Base-by-base conservation (phyloP, 2,797 vertebrate species). In the Etheostoma nigrum region DNA sequence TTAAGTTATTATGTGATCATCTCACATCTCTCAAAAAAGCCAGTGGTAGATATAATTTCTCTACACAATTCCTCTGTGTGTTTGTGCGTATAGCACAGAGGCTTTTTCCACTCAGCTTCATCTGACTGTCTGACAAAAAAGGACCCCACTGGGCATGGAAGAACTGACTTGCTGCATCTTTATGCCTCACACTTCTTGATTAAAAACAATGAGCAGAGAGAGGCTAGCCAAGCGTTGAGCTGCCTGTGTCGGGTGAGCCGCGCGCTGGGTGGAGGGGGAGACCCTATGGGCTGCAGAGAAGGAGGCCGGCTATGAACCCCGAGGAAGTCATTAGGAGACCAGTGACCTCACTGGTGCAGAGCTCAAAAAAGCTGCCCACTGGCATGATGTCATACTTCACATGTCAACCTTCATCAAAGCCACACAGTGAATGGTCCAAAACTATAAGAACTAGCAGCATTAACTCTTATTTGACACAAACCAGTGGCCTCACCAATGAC, bases 121-220 rank as follows among this genome's bases (percentile, higher is more conserved):
- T 90, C 85, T 81, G 82, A 88, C 90, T 90, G 88, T 89, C 87
- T 91, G 90, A 89, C 88, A 93, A 91, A 88, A 40, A 84, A 88
- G 87, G 88, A 88, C 91, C 90, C 94, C 90, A 92, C 80, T 89
- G 92, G 93, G 92, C 94, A 91, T 90, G 93, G 92, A 94, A 88
- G 85, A 89, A 92, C 88, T 92, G 89, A 90, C 93, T 94, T 78
- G 79, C 86, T 89, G 89, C 87, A 79, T 92, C 92, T 93, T 92
- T 89, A 86, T 92, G 92, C 90, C 91, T 93, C 83, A 70, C 89
- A 73, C 91, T 92, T 91, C 91, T 91, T 95, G 94, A 95, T 95
- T 95, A 93, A 92, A 84, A 86, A 90, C 89, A 92, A 93, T 87
- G 90, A 92, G 83, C 69, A 36, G 85, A 90, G 85, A 80, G 85